Evolutionary conservation across 2,113 vertebrate species (phyloP).

Genomic region (Lagenorhynchus albirostris): DNA sequence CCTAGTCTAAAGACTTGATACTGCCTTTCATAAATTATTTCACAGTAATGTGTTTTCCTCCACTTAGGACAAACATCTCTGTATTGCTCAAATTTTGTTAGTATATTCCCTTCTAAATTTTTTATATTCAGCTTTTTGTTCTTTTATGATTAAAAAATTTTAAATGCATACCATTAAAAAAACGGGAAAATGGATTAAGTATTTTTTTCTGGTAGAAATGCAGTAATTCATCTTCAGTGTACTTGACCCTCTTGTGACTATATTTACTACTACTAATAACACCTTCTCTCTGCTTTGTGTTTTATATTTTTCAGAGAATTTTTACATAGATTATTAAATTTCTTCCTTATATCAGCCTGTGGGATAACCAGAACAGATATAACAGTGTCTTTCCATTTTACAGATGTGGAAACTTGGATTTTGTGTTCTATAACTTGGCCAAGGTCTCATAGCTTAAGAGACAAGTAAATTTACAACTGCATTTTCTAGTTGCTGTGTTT

Average conservation of each 20-base stretch:
- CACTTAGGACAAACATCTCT: neutral
- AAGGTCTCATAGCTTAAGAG: neutral
- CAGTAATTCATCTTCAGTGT: neutral
- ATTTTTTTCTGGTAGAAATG: neutral
- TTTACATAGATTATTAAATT: constrained; percentile 45
- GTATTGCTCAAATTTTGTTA: constrained; percentile 1
- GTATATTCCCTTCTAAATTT: neutral
- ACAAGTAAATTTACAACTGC: neutral
- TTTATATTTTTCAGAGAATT: constrained; percentile 54
- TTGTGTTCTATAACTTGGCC: neutral
- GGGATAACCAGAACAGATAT: constrained; percentile 22
- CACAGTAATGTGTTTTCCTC: neutral
- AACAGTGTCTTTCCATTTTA: constrained; percentile 9
- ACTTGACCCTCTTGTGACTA: neutral
- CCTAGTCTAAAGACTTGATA: neutral
- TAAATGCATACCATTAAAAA: neutral
- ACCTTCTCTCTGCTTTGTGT: neutral
- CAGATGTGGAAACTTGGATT: neutral
- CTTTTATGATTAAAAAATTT: constrained; percentile 17
- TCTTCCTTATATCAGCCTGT: constrained; percentile 23
- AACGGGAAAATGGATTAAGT: neutral
- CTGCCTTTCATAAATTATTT: constrained; percentile 30
- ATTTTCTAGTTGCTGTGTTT: constrained; percentile 13
- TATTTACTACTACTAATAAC: constrained; percentile 23
- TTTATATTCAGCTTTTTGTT: constrained; percentile 14